Base-by-base conservation (phyloP, 1,140 invertebrate species). In the Amphibalanus amphitrite region DNA sequence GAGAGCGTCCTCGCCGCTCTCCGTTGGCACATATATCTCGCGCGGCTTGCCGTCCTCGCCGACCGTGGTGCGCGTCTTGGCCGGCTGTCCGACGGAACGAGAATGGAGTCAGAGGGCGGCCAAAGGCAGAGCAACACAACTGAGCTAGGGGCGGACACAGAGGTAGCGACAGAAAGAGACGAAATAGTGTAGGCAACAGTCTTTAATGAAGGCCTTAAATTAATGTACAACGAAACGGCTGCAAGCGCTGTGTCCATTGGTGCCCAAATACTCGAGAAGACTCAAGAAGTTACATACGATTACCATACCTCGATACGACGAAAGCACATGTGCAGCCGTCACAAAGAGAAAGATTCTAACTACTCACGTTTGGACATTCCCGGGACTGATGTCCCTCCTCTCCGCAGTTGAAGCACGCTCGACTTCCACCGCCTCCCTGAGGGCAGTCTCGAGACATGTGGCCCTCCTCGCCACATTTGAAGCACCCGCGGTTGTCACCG, bases 301-400 rank as follows among this genome's bases (percentile, higher is more conserved):
- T 4, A 28, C 26, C 73, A 17, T 71, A 29, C 71, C 75, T 73
- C 73, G 75, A n/a, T n/a, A n/a, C n/a, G n/a, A n/a, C n/a, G n/a
- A n/a, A n/a, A n/a, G n/a, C n/a, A n/a, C n/a, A n/a, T n/a, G n/a
- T n/a, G n/a, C n/a, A n/a, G n/a, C n/a, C n/a, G 4, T 38, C 33
- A 38, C 4, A 38, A 38, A 38, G 33, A 38, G 33, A 15, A 4
- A 38, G 33, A 4, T 38, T 38, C 15, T 38, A 38, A 33, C 71
- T 73, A 67, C 28, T 74, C 13, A 74, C 77, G 69, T 74, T 78
- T 6, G 79, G 78, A 71, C 78, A 82, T 38, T 82, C 79, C 29
- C 79, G 72, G n/a, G 76, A 73, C 71, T 80, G 78, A 40, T 82
- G 79, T 4, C 78, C 78, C 13, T 80, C 79, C 71, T 79, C 75